These are phyloP conservation scores for Chaetops frenatus DNA, from an alignment of 2,113 vertebrate species.

Conservation along the genomic window DNA sequence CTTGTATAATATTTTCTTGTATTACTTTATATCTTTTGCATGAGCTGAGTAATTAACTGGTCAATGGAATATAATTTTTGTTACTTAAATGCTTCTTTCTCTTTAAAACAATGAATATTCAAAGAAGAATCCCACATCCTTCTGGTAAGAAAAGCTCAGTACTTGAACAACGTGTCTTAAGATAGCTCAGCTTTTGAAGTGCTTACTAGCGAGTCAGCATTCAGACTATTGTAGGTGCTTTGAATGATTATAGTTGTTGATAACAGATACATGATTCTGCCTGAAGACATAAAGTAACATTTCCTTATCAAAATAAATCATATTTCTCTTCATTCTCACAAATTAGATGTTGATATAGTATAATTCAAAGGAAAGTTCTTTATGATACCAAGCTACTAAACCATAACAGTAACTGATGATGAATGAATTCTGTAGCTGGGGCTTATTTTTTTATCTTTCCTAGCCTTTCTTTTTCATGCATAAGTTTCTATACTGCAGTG, in stretches of 20 bases:
- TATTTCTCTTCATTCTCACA: not conserved
- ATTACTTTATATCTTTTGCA: not conserved
- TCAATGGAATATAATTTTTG: not conserved
- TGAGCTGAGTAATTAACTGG: not conserved
- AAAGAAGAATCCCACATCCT: not conserved
- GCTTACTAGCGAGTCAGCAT: not conserved
- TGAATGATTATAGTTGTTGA: not conserved
- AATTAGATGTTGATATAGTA: not conserved
- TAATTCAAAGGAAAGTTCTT: not conserved
- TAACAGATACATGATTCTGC: not conserved
- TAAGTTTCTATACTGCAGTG: not conserved
- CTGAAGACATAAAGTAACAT: not conserved
- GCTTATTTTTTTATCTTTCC: not conserved
- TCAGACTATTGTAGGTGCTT: not conserved
- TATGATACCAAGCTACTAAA: not conserved
- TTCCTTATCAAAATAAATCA: not conserved
- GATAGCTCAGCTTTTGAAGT: not conserved
- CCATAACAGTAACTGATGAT: not conserved
- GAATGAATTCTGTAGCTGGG: not conserved
- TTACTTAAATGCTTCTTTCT: not conserved
- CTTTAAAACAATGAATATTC: not conserved
- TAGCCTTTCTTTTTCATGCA: not conserved
- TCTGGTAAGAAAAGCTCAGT: not conserved
- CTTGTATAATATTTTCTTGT: not conserved
- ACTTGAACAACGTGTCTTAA: not conserved